Conservation (phyloP, 2,888 invertebrate genomes). For the Altica lythri region DNA sequence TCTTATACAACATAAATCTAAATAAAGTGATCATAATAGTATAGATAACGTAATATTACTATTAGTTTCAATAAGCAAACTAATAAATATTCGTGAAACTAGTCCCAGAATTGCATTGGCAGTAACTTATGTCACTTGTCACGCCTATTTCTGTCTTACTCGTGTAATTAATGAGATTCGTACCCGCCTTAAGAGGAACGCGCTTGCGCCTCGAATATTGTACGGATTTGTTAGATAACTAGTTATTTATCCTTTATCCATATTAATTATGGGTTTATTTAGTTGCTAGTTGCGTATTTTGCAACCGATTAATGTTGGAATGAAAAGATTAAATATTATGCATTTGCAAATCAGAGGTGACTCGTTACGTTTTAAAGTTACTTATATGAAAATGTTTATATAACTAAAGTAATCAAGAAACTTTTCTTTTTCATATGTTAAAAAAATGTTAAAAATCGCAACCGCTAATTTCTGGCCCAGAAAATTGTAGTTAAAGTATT, state of each 20-base stretch:
- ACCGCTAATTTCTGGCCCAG: no score
- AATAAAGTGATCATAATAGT: conserved; percentile 18
- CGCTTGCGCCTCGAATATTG: background rate
- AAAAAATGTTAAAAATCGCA: no score
- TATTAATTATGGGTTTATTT: conserved; percentile 17
- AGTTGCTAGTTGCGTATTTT: conserved; percentile 15
- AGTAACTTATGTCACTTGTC: conserved; percentile 35
- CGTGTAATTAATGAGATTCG: conserved; percentile 7
- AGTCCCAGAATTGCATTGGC: conserved; percentile 38
- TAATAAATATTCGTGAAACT: conserved; percentile 25
- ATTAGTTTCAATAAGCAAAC: conserved; percentile 27
- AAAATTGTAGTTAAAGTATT: no score
- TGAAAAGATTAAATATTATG: background rate
- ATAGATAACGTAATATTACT: conserved; percentile 25
- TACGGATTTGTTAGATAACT: conserved; percentile 14
- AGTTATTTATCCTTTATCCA: conserved; percentile 9
- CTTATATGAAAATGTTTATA: no score
- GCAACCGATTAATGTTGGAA: conserved; percentile 1
- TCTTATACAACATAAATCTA: conserved; percentile 14
- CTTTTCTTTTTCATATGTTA: no score
- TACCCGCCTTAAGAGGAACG: conserved; percentile 6
- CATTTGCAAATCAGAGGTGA: no score
- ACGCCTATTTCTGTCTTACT: conserved; percentile 37
- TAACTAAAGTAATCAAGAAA: no score
- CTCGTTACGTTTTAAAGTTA: no score